Evolutionary conservation across 2,888 invertebrate genomes (phyloP).

Genomic region (Cheiracanthium punctorium): DNA sequence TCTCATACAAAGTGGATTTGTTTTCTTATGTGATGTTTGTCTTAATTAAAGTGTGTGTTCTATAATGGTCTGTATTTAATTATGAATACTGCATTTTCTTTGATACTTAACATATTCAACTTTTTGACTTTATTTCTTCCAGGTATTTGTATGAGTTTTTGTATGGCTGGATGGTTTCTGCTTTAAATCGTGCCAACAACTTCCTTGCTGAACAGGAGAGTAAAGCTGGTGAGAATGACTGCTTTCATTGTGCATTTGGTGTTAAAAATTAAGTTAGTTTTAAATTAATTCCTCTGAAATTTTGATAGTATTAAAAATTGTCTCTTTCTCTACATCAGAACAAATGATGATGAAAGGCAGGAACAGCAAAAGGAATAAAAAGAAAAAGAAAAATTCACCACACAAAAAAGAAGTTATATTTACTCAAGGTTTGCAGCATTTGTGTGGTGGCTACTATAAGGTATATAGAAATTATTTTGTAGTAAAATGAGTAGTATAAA

Average conservation of each 20-base stretch:
- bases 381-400: conserved; percentile 83
- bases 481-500: too few species aligned
- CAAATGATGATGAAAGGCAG: conserved; percentile 64
- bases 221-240: conserved; percentile 75
- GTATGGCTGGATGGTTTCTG: conserved; percentile 94
- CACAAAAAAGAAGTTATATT: conserved; percentile 90
- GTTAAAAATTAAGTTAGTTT: too few species aligned
- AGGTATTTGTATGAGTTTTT: conserved; percentile 95
- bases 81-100: too few species aligned
- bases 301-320: too few species aligned
- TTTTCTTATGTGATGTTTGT: too few species aligned
- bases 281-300: too few species aligned
- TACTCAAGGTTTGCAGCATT: conserved; percentile 92
- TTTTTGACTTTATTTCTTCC: too few species aligned
- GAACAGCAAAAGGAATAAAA: conserved; percentile 77
- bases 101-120: too few species aligned
- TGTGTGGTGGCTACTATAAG: conserved; percentile 96
- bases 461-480: too few species aligned
- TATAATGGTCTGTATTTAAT: too few species aligned
- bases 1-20: too few species aligned
- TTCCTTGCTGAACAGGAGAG: conserved; percentile 86
- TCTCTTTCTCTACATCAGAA: neutral
- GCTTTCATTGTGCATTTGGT: neutral
- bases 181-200: conserved; percentile 90
- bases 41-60: too few species aligned